These are phyloP conservation scores for Agelas oroides DNA, from an alignment of 37 sponge, comb jelly and placozoan species.

Conservation along the genomic window DNA sequence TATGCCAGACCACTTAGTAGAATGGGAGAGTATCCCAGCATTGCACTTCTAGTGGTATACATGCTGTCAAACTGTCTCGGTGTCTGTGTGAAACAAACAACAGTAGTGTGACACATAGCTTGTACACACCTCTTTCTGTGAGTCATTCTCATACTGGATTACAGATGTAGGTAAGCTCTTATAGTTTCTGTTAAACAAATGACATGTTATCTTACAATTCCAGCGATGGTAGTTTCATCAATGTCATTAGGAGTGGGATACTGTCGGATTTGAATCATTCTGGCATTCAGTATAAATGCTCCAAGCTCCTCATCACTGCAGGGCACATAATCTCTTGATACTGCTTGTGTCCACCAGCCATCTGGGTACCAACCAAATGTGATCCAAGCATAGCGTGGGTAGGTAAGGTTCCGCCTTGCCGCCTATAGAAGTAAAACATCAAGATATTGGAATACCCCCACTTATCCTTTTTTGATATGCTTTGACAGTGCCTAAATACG, in stretches of 20 bases:
- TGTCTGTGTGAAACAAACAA: no score
- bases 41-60: background rate
- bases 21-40: background rate
- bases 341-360: conserved; percentile 26
- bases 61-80: no score
- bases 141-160: no score
- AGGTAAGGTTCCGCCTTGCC: background rate
- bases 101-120: no score
- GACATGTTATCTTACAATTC: conserved; percentile 18
- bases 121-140: no score
- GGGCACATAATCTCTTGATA: background rate
- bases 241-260: background rate
- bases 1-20: conserved; percentile 11
- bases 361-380: conserved; percentile 29
- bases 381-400: conserved; percentile 49
- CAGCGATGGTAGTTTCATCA: background rate
- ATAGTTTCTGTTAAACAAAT: no score
- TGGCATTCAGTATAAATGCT: background rate
- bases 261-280: background rate
- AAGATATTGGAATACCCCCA: no score
- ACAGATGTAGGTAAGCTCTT: no score
- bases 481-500: background rate
- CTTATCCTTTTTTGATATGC: no score
- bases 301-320: background rate
- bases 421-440: background rate